Percentiles rank a stretch among this genome's conserved stretches.
These are phyloP conservation scores for Anaspis maculata DNA, from an alignment of 2,888 invertebrate species.

Conservation along the genomic window DNA sequence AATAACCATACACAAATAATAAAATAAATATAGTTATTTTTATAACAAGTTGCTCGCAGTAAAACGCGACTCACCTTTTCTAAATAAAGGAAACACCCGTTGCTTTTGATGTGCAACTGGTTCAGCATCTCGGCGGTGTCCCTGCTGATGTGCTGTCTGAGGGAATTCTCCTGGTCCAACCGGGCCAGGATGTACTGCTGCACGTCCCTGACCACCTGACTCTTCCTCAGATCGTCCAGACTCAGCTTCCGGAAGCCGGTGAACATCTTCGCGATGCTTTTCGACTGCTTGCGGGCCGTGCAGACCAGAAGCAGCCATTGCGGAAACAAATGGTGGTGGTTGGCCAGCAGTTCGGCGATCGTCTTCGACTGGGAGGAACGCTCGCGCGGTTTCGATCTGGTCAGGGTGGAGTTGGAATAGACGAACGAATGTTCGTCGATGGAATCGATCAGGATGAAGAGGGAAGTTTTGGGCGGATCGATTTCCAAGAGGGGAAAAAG, in stretches of 20 bases:
- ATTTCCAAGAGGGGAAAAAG: conserved; percentile 81
- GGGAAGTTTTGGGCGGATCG: conserved; percentile 75
- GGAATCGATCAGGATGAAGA: conserved; percentile 84
- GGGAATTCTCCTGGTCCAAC: conserved; percentile 79
- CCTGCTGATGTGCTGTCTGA: conserved; percentile 80
- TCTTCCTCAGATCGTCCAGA: conserved; percentile 81
- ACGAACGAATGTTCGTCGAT: conserved; percentile 73
- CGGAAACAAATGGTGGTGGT: conserved; percentile 85
- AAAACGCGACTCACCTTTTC: no score
- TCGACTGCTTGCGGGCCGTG: conserved; percentile 78
- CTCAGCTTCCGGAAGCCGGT: conserved; percentile 85
- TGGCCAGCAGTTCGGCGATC: conserved; percentile 76
- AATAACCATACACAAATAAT: no score
- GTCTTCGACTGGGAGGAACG: conserved; percentile 49
- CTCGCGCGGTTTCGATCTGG: conserved; percentile 45
- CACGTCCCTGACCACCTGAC: conserved; percentile 87
- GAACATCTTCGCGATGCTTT: conserved; percentile 73
- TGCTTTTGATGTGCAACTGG: conserved; percentile 91
- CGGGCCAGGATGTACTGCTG: conserved; percentile 90
- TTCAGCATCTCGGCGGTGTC: conserved; percentile 93
- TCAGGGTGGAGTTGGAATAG: conserved; percentile 49
- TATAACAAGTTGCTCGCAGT: no score
- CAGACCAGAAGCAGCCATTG: conserved; percentile 88
- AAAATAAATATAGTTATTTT: no score
- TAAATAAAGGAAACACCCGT: conserved; percentile 82